Evolutionary conservation across 2,113 vertebrate genomes (phyloP).

Genomic region (Salminus brasiliensis): DNA sequence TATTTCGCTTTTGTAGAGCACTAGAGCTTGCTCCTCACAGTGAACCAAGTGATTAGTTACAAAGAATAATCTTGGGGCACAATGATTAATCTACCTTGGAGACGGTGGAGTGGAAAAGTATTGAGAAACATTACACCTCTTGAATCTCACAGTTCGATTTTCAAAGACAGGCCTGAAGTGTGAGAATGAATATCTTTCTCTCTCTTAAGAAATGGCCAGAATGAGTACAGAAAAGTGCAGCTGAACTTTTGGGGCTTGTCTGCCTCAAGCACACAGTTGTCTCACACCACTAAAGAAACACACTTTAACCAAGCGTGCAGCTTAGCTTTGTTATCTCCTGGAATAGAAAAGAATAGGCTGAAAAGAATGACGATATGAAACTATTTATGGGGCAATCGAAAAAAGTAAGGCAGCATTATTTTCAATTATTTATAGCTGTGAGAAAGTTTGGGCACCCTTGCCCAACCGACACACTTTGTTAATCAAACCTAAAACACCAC

Average conservation of each 20-base stretch:
- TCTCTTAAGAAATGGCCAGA: slow-evolving; percentile 49
- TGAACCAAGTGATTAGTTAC: slow-evolving; percentile 75
- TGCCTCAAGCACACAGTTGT: background rate
- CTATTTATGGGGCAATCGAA: background rate
- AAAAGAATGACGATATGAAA: background rate
- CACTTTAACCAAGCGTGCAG: background rate
- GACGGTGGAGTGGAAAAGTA: slow-evolving; percentile 69
- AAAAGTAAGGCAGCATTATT: background rate
- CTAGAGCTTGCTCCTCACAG: slow-evolving; percentile 65
- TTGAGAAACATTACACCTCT: slow-evolving; percentile 65
- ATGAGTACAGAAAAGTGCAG: slow-evolving; percentile 20
- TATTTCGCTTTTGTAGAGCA: slow-evolving; percentile 66
- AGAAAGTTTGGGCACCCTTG: background rate
- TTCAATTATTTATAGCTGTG: too few relatives aligned
- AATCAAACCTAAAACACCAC: too few relatives aligned
- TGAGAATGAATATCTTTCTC: slow-evolving; percentile 67
- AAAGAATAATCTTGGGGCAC: slow-evolving; percentile 70
- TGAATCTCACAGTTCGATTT: slow-evolving; percentile 59
- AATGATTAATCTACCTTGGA: slow-evolving; percentile 64
- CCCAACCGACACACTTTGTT: too few relatives aligned
- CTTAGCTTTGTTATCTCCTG: background rate
- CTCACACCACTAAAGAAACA: background rate
- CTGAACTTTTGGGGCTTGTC: slow-evolving; percentile 4
- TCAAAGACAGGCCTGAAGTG: slow-evolving; percentile 59
- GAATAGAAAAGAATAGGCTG: background rate